These are phyloP conservation scores for Fragum sueziense DNA, from an alignment of 2,888 invertebrate genomes.

Conservation along the genomic window DNA sequence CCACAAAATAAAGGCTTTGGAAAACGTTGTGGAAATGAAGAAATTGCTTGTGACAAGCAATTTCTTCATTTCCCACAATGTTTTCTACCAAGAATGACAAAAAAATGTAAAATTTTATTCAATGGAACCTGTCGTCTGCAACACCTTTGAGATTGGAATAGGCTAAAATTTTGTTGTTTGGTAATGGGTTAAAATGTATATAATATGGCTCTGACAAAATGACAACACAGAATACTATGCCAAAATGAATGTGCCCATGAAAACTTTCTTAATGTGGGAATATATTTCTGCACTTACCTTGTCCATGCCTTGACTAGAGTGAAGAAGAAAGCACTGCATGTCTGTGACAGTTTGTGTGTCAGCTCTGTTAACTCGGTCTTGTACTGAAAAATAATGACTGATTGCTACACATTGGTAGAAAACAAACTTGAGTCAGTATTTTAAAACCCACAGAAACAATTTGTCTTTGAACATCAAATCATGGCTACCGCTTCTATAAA, in stretches of 20 bases:
- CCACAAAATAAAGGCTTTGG: too few relatives aligned
- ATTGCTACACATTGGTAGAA: too few relatives aligned
- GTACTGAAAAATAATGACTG: constrained; percentile 66
- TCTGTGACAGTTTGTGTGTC: constrained; percentile 76
- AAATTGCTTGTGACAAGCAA: neutral
- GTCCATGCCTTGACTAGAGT: constrained; percentile 77
- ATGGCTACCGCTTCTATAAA: too few relatives aligned
- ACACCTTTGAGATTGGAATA: neutral
- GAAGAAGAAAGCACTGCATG: constrained; percentile 77
- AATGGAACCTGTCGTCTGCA: neutral
- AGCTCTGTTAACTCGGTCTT: constrained; percentile 64
- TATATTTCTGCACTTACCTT: constrained; percentile 63
- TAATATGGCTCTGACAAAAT: too few relatives aligned
- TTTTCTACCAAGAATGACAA: neutral
- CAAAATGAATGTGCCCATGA: too few relatives aligned
- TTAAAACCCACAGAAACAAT: too few relatives aligned
- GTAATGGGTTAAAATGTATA: too few relatives aligned
- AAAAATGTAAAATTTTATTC: neutral
- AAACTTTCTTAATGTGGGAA: too few relatives aligned
- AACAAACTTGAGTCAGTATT: too few relatives aligned
- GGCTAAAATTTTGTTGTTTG: too few relatives aligned
- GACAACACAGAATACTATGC: too few relatives aligned
- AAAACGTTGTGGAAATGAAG: neutral
- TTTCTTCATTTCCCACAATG: neutral
- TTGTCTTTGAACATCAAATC: too few relatives aligned